Percentiles rank a stretch among this genome's conserved stretches.
phyloP scores from a whole-genome alignment of 2,888 invertebrate genomes.

The Leucoma salicis region DNA sequence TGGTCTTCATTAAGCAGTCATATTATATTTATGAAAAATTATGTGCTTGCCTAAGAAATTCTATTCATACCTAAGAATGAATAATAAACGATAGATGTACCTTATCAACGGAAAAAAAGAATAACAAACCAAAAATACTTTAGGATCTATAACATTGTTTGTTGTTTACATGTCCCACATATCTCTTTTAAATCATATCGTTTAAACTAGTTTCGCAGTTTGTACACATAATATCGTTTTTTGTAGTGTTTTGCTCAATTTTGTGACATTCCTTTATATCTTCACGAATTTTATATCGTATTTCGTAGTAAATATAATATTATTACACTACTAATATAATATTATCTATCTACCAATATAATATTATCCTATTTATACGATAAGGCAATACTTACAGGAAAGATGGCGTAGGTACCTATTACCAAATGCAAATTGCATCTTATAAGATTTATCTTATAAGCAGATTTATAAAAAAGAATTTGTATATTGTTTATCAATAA shows the following conservation, averaged over 20 bases:
- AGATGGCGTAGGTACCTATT: background rate
- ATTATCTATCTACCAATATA: background rate
- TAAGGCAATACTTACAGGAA: background rate
- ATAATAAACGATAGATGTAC: background rate
- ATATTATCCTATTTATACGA: background rate
- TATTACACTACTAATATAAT: background rate
- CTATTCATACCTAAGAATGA: background rate
- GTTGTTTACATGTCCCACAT: constrained; percentile 23
- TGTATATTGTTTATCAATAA: constrained; percentile 21
- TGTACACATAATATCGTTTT: constrained; percentile 26
- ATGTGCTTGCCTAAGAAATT: background rate
- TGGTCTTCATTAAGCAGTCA: background rate
- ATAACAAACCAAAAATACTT: background rate
- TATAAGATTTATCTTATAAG: background rate
- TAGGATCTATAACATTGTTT: background rate
- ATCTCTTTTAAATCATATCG: constrained; percentile 30
- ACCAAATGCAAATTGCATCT: background rate
- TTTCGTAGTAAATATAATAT: background rate
- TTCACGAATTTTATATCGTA: background rate
- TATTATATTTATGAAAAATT: background rate
- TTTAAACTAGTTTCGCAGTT: constrained; percentile 13
- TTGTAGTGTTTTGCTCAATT: constrained; percentile 56
- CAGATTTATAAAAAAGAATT: background rate
- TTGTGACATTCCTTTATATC: constrained; percentile 51
- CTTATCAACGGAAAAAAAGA: background rate